Conservation (phyloP, 2,797 vertebrate species). For the Prionace glauca region DNA sequence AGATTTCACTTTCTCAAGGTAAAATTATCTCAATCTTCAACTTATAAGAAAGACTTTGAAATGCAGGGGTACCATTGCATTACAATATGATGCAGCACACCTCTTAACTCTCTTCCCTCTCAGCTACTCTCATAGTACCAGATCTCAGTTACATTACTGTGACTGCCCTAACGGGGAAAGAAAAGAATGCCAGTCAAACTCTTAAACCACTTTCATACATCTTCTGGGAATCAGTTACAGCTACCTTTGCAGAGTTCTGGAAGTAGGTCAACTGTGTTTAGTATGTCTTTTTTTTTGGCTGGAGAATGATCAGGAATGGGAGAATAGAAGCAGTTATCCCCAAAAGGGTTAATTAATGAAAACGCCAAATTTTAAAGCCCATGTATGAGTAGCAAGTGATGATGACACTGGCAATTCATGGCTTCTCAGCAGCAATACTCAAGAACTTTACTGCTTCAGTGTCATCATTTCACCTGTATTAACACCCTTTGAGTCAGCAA, state of each 20-base stretch:
- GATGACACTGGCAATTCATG: background rate
- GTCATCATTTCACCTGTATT: background rate
- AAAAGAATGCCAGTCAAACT: background rate
- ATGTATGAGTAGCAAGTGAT: background rate
- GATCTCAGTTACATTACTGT: background rate
- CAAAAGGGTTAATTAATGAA: background rate
- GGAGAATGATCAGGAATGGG: background rate
- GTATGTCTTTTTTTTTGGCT: background rate
- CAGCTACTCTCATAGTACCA: background rate
- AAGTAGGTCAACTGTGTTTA: background rate
- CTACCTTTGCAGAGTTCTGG: background rate
- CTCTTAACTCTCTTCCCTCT: background rate
- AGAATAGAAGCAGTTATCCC: background rate
- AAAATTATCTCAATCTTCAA: background rate
- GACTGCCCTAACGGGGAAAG: background rate
- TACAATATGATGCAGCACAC: background rate
- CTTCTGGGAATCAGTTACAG: background rate
- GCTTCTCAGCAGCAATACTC: background rate
- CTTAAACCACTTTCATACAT: background rate
- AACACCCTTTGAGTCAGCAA: background rate
- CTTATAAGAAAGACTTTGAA: background rate
- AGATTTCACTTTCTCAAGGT: background rate
- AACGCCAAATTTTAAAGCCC: background rate
- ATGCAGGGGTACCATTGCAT: background rate
- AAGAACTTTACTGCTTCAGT: background rate